Percentiles rank a stretch among this genome's conserved stretches.
Conservation (phyloP, 2,113 vertebrate genomes). For the Andinoacara biseriatus region DNA sequence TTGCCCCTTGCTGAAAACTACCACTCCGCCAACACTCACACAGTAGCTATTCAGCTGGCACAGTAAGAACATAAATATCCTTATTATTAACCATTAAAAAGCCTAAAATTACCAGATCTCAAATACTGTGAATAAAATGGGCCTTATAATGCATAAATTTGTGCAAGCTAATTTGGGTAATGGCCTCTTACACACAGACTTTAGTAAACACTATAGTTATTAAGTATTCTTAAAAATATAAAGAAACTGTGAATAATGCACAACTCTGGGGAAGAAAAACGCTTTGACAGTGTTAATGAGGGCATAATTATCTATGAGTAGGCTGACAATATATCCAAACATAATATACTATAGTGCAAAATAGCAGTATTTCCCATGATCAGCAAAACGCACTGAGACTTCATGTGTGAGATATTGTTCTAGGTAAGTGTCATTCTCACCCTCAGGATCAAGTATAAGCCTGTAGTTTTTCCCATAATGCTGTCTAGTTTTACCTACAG, state of each 20-base stretch:
- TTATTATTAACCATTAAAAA: conserved; percentile 56
- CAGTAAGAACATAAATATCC: conserved; percentile 31
- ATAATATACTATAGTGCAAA: background rate
- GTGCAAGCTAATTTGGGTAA: conserved; percentile 34
- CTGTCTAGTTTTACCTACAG: background rate
- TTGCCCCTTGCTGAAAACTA: conserved; percentile 2
- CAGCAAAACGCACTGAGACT: background rate
- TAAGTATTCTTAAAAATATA: conserved; percentile 30
- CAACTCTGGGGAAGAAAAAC: background rate
- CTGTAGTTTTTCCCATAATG: background rate
- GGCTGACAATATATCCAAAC: background rate
- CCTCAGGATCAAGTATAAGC: background rate
- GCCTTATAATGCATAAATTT: conserved; percentile 8
- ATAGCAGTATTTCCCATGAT: no score
- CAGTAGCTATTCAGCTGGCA: conserved; percentile 3
- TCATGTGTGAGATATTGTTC: background rate
- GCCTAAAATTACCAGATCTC: conserved; percentile 21
- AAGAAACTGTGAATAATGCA: conserved; percentile 6
- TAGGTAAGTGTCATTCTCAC: background rate
- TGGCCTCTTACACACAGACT: background rate
- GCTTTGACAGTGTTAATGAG: conserved; percentile 23
- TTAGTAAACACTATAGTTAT: conserved; percentile 28
- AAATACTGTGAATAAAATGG: conserved; percentile 13
- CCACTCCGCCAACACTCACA: background rate
- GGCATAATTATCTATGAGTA: conserved; percentile 17